Evolutionary conservation across 2,113 vertebrate species (phyloP).

Genomic region (Columbina picui): DNA sequence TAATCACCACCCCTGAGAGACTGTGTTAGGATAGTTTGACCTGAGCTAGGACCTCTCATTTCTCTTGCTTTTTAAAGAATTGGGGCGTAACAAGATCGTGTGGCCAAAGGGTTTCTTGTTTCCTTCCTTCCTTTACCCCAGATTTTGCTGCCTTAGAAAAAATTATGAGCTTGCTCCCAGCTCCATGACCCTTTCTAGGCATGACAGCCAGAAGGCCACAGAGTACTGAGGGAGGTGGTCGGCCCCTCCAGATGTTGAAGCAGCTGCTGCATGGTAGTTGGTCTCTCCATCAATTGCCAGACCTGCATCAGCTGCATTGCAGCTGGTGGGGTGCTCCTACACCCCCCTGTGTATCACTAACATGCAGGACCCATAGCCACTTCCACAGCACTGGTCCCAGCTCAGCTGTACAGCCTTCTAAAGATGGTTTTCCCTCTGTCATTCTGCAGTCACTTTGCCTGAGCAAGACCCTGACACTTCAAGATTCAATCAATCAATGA

Average conservation of each 20-base stretch:
- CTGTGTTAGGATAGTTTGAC: not conserved
- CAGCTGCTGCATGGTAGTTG: not conserved
- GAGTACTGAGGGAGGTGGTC: not conserved
- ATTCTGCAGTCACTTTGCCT: not conserved
- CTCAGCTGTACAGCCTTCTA: not conserved
- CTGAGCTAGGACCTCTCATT: not conserved
- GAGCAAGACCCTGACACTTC: not conserved
- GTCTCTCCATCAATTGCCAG: not conserved
- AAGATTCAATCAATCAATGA: not conserved
- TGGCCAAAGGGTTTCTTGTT: not conserved
- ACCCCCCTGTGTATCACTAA: accelerated
- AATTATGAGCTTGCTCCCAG: not conserved
- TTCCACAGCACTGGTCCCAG: not conserved
- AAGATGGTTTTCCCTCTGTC: not conserved
- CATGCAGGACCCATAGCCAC: not conserved
- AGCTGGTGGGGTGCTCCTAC: not conserved
- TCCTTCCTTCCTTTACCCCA: not conserved
- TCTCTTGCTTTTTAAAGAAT: not conserved
- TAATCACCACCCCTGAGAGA: not conserved
- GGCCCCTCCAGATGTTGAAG: not conserved
- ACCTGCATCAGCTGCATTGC: not conserved
- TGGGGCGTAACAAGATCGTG: not conserved
- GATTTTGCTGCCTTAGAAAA: not conserved
- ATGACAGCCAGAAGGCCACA: not conserved
- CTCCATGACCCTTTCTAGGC: not conserved